phyloP scores from a whole-genome alignment of 2,113 vertebrate genomes.

The Brevimyrus niger region DNA sequence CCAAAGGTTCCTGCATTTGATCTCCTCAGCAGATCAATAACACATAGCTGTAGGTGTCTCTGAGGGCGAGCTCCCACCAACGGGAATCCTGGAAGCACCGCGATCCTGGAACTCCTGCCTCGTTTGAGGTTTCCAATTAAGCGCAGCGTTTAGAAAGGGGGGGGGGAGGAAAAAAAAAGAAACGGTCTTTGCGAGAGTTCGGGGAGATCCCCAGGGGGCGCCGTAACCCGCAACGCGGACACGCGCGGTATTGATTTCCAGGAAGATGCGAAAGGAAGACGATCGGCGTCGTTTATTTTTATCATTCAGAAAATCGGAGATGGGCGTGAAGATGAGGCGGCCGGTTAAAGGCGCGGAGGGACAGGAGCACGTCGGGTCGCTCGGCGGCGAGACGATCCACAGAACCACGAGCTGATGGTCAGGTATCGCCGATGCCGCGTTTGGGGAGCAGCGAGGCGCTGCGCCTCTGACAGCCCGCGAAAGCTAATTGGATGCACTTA shows the following conservation, averaged over 20 bases:
- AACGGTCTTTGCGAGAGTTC: constrained; percentile 21
- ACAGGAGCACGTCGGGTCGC: background rate
- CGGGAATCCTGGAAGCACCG: constrained; percentile 38
- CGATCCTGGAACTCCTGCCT: constrained; percentile 26
- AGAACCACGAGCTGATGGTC: background rate
- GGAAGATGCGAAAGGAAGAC: constrained; percentile 56
- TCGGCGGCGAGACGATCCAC: background rate
- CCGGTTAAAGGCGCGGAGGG: background rate
- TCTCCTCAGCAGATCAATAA: constrained; percentile 60
- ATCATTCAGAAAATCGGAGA: constrained; percentile 61
- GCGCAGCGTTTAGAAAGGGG: constrained; percentile 40
- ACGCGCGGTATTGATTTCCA: constrained; percentile 61
- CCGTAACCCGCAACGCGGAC: constrained; percentile 53
- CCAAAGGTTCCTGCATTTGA: constrained; percentile 45
- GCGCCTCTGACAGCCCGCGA: constrained; percentile 24
- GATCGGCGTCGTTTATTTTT: constrained; percentile 61
- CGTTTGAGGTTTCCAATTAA: constrained; percentile 54
- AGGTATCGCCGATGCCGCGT: constrained; percentile 23
- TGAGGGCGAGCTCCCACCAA: constrained; percentile 34
- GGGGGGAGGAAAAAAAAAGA: constrained; percentile 24
- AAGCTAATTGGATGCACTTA: constrained; percentile 38
- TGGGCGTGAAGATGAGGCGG: constrained; percentile 43
- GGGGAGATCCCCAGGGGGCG: constrained; percentile 46
- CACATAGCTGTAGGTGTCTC: constrained; percentile 55
- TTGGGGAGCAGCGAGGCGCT: constrained; percentile 32